Evolutionary conservation across 2,113 vertebrate species (phyloP), one percentile per base, ranked within the genome.

Genomic region (Clarias magur): DNA sequence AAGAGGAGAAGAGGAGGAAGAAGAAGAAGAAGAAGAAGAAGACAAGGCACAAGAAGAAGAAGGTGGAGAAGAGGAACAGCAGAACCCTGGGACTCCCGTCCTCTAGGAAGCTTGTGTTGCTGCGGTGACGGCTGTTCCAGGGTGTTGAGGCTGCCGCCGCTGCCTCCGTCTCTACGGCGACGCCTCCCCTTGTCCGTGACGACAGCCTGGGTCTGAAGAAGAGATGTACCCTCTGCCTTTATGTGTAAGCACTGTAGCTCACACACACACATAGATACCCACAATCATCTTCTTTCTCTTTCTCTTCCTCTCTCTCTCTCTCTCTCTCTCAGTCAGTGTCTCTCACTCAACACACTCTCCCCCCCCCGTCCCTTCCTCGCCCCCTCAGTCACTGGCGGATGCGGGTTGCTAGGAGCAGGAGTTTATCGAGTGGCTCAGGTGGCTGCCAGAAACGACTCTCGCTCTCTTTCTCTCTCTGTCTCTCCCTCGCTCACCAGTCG

Each of bases 391-490:
- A 94, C 95, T 95, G 93, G 93, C 93, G 93, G 95, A 94, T 93
- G 93, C 92, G 92, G 92, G 90, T 91, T 94, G 95, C 94, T 95
- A 95, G 95, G 94, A 94, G 95, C 94, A 96, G 94, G 94, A 95
- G 94, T 95, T 95, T 94, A 92, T 95, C 84, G 93, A 94, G 94
- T 94, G 93, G 95, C 95, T 94, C 91, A 89, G 94, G 95, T 94
- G 94, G 91, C 93, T 94, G 91, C 93, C 92, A 94, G 93, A 91
- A 87, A 83, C 30, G 30, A 75, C 88, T 91, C 86, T 89, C 83
- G 34, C 88, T 88, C 84, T 88, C 88, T 79, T 81, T 85, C 83
- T 84, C 85, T 94, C 90, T 92, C 92, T 86, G 78, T 90, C 91
- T 89, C 90, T 70, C 93, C 94, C 92, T 60, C 91, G 90, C 92